Conservation (phyloP, 1,140 invertebrate species). For the Gryllus bimaculatus region DNA sequence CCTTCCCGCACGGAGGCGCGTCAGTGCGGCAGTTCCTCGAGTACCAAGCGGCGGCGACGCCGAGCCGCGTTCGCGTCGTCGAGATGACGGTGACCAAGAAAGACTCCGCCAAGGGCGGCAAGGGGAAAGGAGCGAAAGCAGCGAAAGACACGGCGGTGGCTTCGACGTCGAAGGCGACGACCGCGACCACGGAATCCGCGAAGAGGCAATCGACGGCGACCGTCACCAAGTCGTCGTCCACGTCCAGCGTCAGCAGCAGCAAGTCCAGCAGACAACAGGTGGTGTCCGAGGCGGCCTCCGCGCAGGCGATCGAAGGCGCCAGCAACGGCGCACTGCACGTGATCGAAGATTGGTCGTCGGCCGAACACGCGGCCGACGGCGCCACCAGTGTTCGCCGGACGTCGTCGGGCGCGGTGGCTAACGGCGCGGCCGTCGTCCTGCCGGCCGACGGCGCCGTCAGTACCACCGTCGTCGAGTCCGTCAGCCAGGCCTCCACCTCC, state of each 20-base stretch:
- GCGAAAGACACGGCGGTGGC: neutral
- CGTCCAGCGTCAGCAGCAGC: neutral
- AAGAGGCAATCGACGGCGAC: conserved; percentile 10
- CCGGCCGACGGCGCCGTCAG: neutral
- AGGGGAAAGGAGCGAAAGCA: neutral
- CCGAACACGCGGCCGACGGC: neutral
- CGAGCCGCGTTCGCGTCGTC: neutral
- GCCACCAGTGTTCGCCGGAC: neutral
- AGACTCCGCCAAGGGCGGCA: neutral
- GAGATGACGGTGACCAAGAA: conserved; percentile 16
- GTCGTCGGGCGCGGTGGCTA: neutral
- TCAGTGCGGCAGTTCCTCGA: neutral
- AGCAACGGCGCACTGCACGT: neutral
- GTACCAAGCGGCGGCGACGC: no score
- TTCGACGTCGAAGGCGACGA: neutral
- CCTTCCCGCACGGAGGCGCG: neutral
- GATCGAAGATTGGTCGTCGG: neutral
- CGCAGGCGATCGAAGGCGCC: neutral
- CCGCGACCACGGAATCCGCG: neutral
- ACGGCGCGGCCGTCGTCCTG: neutral
- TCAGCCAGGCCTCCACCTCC: neutral
- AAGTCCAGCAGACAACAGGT: neutral
- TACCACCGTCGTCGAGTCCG: neutral
- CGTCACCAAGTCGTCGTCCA: neutral
- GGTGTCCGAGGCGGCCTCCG: neutral